phyloP scores from a whole-genome alignment of 2,797 vertebrate genomes.

The Malacoctenus gilli region DNA sequence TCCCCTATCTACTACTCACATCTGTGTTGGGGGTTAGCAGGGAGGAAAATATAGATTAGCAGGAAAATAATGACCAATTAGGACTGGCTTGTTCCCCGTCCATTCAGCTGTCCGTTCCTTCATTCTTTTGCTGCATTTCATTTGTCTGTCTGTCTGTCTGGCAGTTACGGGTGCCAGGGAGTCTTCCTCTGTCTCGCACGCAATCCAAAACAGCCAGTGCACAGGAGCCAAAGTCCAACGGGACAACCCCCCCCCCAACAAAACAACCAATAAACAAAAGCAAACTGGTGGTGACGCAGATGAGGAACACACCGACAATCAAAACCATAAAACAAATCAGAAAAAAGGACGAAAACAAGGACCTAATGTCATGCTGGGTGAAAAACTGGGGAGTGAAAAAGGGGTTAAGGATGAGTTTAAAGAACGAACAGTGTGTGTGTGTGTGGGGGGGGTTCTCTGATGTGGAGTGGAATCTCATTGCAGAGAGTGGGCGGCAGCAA shows the following conservation, averaged over 20 bases:
- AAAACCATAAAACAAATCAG: conserved; percentile 10
- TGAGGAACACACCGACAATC: conserved; percentile 10
- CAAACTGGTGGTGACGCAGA: conserved; percentile 11
- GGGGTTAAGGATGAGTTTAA: no score
- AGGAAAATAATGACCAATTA: conserved; percentile 72
- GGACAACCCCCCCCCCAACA: no score
- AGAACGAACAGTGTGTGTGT: no score
- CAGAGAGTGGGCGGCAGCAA: no score
- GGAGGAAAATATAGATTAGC: conserved; percentile 63
- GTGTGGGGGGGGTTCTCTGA: no score
- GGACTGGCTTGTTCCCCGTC: conserved; percentile 57
- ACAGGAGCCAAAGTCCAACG: no score
- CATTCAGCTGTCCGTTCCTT: conserved; percentile 54
- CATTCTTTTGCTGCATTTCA: conserved; percentile 50
- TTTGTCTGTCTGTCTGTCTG: conserved; percentile 61
- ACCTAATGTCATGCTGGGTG: background rate
- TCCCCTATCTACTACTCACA: conserved; percentile 46
- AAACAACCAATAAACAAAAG: conserved; percentile 3
- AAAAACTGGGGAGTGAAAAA: no score
- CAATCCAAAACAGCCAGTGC: conserved; percentile 56
- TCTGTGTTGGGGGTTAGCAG: conserved; percentile 61
- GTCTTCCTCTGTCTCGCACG: conserved; percentile 56
- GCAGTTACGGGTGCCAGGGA: conserved; percentile 64
- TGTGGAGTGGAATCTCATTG: no score
- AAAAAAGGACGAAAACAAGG: background rate